Conservation (phyloP, 2,797 vertebrate species). For the Ceryle rudis region DNA sequence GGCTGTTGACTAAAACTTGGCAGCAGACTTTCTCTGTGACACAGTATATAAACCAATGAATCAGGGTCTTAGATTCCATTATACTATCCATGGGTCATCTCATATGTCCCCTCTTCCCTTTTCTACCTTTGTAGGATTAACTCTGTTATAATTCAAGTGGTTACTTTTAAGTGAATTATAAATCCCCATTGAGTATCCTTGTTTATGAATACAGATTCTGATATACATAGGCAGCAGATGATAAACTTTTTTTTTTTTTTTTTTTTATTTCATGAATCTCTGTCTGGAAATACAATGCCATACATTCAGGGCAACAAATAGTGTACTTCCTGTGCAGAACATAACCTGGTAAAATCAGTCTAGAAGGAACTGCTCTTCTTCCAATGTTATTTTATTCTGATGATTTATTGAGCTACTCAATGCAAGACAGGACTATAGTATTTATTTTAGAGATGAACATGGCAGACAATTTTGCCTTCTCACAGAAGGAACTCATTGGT, state of each 20-base stretch:
- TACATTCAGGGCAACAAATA: not conserved
- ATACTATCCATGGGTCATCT: not conserved
- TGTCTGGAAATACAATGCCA: not conserved
- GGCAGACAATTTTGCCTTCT: not conserved
- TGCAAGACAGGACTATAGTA: not conserved
- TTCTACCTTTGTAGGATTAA: not conserved
- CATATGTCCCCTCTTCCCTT: not conserved
- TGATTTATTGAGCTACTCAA: not conserved
- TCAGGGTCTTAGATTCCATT: not conserved
- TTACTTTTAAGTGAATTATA: not conserved
- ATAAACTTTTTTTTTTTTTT: not conserved
- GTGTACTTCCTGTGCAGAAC: not conserved
- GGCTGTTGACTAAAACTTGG: not conserved
- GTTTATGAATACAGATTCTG: not conserved
- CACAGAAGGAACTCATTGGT: not conserved
- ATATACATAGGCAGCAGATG: not conserved
- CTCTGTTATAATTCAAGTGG: not conserved
- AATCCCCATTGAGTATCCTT: not conserved
- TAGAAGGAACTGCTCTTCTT: not conserved
- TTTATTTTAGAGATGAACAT: not conserved
- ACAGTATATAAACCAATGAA: not conserved
- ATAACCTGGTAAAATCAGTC: not conserved
- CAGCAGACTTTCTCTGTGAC: not conserved
- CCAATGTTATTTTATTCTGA: not conserved
- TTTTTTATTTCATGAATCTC: not conserved